phyloP scores from a whole-genome alignment of 2,797 vertebrate species.

The Phataginus tetradactyla region DNA sequence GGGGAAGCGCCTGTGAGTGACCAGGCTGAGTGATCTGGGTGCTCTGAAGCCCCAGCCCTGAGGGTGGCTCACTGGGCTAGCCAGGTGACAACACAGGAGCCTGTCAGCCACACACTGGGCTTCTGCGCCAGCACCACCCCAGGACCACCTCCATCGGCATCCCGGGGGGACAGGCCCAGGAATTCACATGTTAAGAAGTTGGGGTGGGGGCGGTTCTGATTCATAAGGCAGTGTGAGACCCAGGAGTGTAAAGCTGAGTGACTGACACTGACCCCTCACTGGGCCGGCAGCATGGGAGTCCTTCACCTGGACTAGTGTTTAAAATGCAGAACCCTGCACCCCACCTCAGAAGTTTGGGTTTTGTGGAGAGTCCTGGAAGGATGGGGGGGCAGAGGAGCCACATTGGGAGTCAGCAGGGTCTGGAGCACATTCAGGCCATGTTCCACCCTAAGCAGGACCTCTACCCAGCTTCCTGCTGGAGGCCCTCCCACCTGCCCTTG shows the following conservation, averaged over 20 bases:
- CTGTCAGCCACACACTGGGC: fast-evolving
- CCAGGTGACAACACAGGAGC: not conserved
- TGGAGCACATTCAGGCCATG: fast-evolving
- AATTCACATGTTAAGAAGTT: not conserved
- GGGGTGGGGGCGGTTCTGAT: not conserved
- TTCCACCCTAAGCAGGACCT: not conserved
- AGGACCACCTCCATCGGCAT: too few species aligned
- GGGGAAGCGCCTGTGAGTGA: not conserved
- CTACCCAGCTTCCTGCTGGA: not conserved
- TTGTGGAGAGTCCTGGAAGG: not conserved
- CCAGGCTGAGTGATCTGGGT: not conserved
- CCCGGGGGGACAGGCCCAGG: not conserved
- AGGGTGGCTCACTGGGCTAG: not conserved
- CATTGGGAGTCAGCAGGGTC: fast-evolving
- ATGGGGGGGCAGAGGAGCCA: not conserved
- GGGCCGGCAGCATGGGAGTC: fast-evolving
- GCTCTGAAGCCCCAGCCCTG: too few species aligned
- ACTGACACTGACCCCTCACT: fast-evolving
- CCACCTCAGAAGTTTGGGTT: not conserved
- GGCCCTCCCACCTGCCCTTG: not conserved
- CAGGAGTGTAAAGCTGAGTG: not conserved
- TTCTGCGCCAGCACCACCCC: not conserved
- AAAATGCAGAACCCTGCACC: not conserved
- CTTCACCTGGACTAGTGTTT: fast-evolving
- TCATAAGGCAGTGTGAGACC: not conserved